A percentile compares a stretch with the other conserved stretches of the same genome.
These are phyloP conservation scores for Trachymyrmex cornetzi DNA, from an alignment of 1,140 invertebrate species.

Conservation along the genomic window DNA sequence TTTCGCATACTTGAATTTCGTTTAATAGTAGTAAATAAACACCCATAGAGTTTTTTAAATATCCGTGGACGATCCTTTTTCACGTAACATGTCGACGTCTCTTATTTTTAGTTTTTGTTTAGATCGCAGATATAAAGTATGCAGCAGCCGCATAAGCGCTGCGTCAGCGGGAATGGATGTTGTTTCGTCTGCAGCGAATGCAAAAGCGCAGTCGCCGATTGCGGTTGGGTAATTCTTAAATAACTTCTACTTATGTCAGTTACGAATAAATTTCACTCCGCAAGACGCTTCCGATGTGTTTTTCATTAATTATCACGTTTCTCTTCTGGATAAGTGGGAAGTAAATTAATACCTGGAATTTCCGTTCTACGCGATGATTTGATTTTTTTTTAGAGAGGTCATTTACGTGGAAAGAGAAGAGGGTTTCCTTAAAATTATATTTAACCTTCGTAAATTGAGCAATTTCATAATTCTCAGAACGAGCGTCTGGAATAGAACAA, in stretches of 20 bases:
- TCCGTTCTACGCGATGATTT: neutral
- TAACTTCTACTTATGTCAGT: neutral
- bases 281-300: neutral
- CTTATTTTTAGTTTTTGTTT: slow-evolving; percentile 53
- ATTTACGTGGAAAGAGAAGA: neutral
- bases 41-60: neutral
- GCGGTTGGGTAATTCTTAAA: slow-evolving; percentile 1
- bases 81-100: neutral
- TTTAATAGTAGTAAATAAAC: slow-evolving; percentile 9
- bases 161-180: slow-evolving; percentile 34
- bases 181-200: slow-evolving; percentile 25
- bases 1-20: neutral
- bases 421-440: neutral
- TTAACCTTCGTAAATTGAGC: neutral
- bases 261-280: neutral
- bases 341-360: slow-evolving; percentile 1
- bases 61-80: neutral
- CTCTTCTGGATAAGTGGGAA: neutral
- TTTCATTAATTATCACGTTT: neutral
- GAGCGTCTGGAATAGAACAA: neutral
- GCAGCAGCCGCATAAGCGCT: neutral
- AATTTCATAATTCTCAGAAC: slow-evolving; percentile 21
- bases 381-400: neutral
- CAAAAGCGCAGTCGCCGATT: slow-evolving; percentile 31
- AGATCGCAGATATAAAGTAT: slow-evolving; percentile 1